Base-by-base conservation (phyloP, 1,140 invertebrate species). In the Drosophila rhopaloa region DNA sequence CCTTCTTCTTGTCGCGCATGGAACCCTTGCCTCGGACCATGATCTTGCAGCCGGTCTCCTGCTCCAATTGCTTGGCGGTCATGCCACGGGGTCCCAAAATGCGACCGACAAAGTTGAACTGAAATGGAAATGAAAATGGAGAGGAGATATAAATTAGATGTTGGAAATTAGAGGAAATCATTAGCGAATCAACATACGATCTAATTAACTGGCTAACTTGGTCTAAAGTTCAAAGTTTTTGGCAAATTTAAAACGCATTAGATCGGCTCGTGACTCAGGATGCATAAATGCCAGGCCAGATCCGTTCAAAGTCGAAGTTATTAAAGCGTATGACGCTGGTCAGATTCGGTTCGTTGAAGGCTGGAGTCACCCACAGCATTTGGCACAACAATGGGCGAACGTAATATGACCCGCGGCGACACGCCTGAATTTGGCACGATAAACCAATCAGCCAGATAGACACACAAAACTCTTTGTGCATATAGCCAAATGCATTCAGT, bases 1-100 rank as follows among this genome's bases (percentile, higher is more conserved):
- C 98, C 97, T 99, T 99, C 94, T 98, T 98, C 94, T 99, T 99
- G 93, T 99, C 99, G 93, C 99, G 95, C 99, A 99, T 99, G 43
- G 98, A 99, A n/a, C 99, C 99, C 93, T 99, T 98, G 88, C 99
- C 99, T 93, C 99, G 95, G 68, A 99, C 98, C 99, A 99, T 99
- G 83, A 99, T 99, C 96, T 99, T 99, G 94, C 99, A 99, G 85
- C 98, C 98, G 84, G 99, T 99, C 95, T 99, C 98, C 93, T 99
- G 97, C 94, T 99, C 99, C 91, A 99, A 94, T 93, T 99, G 98
- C 94, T 99, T 99, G 27, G 99, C 98, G 61, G 99, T 99, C 98
- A 99, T 99, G 76, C 99, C 99, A 79, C 98, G 94, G 66, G 99
- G 99, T 46, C 99, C 99, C 91, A 99, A 94, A 95, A 99, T 99